A percentile compares a stretch with the other conserved stretches of the same genome.
phyloP scores from a whole-genome alignment of 2,797 vertebrate species.

The Eulemur mongoz region DNA sequence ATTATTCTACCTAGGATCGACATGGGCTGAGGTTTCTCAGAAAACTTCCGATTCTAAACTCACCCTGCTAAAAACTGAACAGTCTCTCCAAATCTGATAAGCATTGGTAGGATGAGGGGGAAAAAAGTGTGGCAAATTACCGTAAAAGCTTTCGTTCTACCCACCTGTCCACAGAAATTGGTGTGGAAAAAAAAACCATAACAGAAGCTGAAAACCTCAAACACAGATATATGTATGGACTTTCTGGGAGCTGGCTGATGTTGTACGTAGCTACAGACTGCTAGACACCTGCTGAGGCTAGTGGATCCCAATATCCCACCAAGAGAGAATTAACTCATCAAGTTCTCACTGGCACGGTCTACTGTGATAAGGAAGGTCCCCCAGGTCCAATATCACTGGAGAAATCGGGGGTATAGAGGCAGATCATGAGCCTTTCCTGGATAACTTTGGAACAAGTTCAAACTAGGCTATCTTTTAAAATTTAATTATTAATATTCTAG shows the following conservation, averaged over 20 bases:
- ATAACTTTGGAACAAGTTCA: background rate
- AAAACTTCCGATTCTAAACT: background rate
- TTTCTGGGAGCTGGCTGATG: background rate
- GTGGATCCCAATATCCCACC: background rate
- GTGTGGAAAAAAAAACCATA: background rate
- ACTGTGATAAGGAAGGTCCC: background rate
- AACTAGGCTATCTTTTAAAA: background rate
- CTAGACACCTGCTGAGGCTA: background rate
- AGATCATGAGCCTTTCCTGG: background rate
- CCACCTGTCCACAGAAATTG: background rate
- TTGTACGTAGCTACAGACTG: background rate
- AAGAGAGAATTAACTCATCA: background rate
- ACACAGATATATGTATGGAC: background rate
- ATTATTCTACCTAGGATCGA: background rate
- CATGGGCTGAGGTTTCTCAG: background rate
- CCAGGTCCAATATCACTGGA: background rate
- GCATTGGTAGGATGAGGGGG: background rate
- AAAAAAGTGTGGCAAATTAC: background rate
- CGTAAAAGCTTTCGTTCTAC: background rate
- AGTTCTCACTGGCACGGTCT: background rate
- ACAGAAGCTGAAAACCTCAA: background rate
- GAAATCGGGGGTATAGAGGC: accelerated
- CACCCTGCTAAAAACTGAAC: background rate
- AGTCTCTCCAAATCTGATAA: background rate
- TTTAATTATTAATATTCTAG: background rate